Evolutionary conservation across 2,888 invertebrate genomes (phyloP).

Genomic region (Spodoptera exigua): DNA sequence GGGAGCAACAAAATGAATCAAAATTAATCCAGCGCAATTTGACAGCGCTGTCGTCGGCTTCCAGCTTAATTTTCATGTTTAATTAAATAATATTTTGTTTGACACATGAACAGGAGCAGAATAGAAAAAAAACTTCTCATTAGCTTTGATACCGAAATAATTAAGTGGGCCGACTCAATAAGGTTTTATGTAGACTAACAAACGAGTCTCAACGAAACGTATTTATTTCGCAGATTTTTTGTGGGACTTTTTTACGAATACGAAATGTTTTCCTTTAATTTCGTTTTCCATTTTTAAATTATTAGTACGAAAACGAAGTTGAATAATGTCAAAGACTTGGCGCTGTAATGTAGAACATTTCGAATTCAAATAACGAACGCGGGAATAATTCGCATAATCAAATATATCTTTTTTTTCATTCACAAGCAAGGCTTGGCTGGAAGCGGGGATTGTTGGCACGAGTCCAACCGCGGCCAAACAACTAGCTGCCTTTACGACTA

Average conservation of each 20-base stretch:
- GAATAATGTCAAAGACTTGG: slow-evolving; percentile 2
- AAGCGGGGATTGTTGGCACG: slow-evolving; percentile 63
- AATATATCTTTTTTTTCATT: slow-evolving; percentile 55
- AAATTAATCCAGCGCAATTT: slow-evolving; percentile 85
- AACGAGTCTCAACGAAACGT: slow-evolving; percentile 9
- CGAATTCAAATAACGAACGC: slow-evolving; percentile 40
- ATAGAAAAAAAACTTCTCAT: slow-evolving; percentile 48
- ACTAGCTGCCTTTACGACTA: slow-evolving; percentile 67
- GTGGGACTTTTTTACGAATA: neutral
- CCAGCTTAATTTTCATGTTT: slow-evolving; percentile 74
- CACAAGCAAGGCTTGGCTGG: slow-evolving; percentile 47
- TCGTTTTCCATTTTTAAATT: too few relatives aligned
- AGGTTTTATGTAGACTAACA: slow-evolving; percentile 16
- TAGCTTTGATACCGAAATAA: slow-evolving; percentile 51
- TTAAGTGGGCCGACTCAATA: slow-evolving; percentile 45
- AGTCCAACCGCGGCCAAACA: slow-evolving; percentile 67
- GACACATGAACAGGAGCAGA: slow-evolving; percentile 59
- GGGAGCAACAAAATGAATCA: slow-evolving; percentile 83
- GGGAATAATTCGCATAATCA: slow-evolving; percentile 51
- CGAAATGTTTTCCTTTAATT: slow-evolving; percentile 2
- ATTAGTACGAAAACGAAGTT: neutral
- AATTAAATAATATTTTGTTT: slow-evolving; percentile 76
- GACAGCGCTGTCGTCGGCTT: slow-evolving; percentile 74
- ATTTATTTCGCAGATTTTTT: slow-evolving; percentile 13
- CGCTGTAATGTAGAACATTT: slow-evolving; percentile 18